Evolutionary conservation across 2,888 invertebrate species (phyloP).

Genomic region (Resseliella maxima): DNA sequence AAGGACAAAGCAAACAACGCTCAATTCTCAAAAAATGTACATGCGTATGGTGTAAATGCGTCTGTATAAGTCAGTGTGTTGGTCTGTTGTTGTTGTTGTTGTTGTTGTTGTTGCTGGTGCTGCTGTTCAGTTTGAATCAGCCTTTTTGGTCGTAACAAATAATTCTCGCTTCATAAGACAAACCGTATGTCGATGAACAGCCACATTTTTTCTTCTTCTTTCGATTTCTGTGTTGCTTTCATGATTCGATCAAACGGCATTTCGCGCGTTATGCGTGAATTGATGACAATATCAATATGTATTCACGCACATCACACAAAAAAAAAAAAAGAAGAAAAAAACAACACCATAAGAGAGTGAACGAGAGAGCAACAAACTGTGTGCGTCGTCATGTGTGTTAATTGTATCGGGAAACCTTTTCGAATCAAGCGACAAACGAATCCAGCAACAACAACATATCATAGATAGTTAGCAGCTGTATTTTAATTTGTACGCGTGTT

Average conservation of each 20-base stretch:
- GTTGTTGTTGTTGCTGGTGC: not conserved
- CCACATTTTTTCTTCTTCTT: too few relatives aligned
- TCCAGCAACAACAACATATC: not conserved
- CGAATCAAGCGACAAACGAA: not conserved
- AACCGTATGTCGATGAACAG: too few relatives aligned
- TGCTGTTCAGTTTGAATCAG: not conserved
- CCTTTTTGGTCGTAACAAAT: too few relatives aligned
- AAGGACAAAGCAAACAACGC: not conserved
- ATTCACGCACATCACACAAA: not conserved
- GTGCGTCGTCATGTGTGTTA: not conserved
- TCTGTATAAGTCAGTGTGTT: not conserved
- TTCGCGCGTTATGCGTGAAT: too few relatives aligned
- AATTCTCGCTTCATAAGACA: too few relatives aligned
- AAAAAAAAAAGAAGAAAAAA: too few relatives aligned
- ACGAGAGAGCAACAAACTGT: not conserved
- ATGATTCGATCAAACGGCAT: too few relatives aligned
- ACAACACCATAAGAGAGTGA: too few relatives aligned
- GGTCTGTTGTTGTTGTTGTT: not conserved
- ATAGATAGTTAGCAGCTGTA: conserved; percentile 1
- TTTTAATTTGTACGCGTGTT: not conserved
- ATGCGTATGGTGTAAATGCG: not conserved
- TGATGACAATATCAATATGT: too few relatives aligned
- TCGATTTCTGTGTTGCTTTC: too few relatives aligned
- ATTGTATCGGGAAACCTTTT: not conserved
- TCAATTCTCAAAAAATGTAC: not conserved